A percentile compares a stretch with the other conserved stretches of the same genome.
Evolutionary conservation across 2,888 invertebrate genomes (phyloP).

Genomic region (Cephus sareptanus): DNA sequence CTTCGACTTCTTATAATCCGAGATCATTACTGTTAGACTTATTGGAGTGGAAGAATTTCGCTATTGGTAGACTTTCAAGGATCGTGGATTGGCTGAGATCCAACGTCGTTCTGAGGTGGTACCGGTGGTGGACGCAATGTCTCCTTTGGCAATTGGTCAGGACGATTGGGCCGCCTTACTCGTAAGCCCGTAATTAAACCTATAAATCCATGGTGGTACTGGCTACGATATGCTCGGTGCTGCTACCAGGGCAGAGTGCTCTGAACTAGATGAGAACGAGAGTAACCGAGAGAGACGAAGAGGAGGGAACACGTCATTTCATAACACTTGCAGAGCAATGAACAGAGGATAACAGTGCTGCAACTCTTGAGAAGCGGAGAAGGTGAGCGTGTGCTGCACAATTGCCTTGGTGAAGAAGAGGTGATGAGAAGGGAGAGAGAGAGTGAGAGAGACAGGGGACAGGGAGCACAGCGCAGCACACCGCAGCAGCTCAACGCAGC

Average conservation of each 20-base stretch:
- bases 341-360: background rate
- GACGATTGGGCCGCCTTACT: conserved; percentile 1
- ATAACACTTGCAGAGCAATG: conserved; percentile 41
- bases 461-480: conserved; percentile 11
- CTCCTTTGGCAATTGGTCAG: conserved; percentile 15
- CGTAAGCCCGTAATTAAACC: conserved; percentile 18
- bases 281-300: conserved; percentile 7
- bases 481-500: conserved; percentile 12
- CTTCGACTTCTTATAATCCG: background rate
- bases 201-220: conserved; percentile 37
- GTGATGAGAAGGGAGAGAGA: conserved; percentile 20
- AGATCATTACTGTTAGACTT: background rate
- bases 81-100: background rate
- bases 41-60: background rate
- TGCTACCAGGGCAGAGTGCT: background rate
- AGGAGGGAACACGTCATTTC: conserved; percentile 32
- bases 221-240: background rate
- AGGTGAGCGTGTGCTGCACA: background rate
- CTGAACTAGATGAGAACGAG: background rate
- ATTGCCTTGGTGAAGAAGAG: background rate
- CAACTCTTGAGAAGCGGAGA: background rate
- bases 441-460: conserved; percentile 14
- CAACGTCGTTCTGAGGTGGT: conserved; percentile 5
- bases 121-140: background rate
- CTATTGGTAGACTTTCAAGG: background rate